These are phyloP conservation scores for Diprion similis DNA, from an alignment of 1,140 invertebrate species.

Conservation along the genomic window DNA sequence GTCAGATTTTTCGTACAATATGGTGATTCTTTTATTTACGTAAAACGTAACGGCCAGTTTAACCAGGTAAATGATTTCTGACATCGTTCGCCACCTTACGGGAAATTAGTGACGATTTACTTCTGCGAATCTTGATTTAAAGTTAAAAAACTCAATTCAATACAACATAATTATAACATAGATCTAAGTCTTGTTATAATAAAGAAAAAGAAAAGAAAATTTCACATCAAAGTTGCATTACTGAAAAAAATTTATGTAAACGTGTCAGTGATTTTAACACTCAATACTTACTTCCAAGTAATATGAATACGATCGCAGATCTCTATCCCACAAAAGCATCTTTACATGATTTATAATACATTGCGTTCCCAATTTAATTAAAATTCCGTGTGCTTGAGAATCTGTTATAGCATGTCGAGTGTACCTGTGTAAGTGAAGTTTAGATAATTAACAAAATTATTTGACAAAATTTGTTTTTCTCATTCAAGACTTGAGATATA, in stretches of 20 bases:
- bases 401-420: conserved; percentile 93
- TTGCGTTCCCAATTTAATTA: conserved; percentile 85
- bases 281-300: conserved; percentile 76
- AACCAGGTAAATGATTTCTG: too few species aligned
- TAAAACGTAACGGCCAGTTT: too few species aligned
- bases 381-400: conserved; percentile 78
- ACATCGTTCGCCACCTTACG: too few species aligned
- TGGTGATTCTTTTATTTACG: too few species aligned
- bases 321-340: conserved; percentile 94
- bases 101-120: too few species aligned
- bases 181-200: conserved; percentile 12
- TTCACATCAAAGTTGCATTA: not conserved
- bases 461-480: conserved; percentile 3
- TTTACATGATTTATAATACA: conserved; percentile 94
- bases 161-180: not conserved
- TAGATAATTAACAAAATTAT: conserved; percentile 18
- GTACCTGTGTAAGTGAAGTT: conserved; percentile 65
- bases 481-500: not conserved
- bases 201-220: not conserved
- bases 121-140: too few species aligned
- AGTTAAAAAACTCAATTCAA: not conserved
- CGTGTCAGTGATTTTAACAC: not conserved
- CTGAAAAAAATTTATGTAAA: not conserved
- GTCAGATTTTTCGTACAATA: too few species aligned
- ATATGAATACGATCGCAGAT: conserved; percentile 94